phyloP scores from a whole-genome alignment of 2,113 vertebrate genomes.

The Circaetus cinerascens region DNA sequence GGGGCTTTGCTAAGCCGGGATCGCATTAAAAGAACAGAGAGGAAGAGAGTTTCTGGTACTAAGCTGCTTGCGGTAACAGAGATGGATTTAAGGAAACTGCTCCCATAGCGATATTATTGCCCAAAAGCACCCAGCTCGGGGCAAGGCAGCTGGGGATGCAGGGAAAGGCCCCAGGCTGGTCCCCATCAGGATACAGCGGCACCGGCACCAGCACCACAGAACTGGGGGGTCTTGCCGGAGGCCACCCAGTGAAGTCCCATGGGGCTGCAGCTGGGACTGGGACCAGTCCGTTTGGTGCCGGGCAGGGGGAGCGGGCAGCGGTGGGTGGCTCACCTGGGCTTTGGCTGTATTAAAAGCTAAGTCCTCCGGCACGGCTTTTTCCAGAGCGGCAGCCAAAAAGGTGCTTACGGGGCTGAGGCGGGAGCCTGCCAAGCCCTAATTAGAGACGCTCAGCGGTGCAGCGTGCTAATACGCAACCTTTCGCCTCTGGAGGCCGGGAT shows the following conservation, averaged over 20 bases:
- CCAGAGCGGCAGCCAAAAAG: conserved; percentile 48
- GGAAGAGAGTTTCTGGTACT: conserved; percentile 58
- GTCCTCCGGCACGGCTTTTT: conserved; percentile 25
- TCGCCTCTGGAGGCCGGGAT: background rate
- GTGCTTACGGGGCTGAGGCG: background rate
- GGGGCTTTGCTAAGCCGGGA: conserved; percentile 28
- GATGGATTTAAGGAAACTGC: conserved; percentile 58
- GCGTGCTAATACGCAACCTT: background rate
- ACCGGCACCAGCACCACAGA: background rate
- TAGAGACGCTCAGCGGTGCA: conserved; percentile 15
- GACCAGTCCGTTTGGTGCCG: accelerated
- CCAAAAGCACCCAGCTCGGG: background rate
- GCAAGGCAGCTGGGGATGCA: background rate
- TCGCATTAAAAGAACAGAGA: conserved; percentile 53
- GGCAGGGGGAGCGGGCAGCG: background rate
- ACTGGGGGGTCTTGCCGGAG: background rate
- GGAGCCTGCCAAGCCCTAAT: conserved; percentile 45
- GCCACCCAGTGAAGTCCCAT: accelerated
- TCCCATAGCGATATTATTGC: conserved; percentile 21
- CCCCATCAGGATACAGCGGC: background rate
- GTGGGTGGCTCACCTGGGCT: background rate
- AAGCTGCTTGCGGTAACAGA: conserved; percentile 63
- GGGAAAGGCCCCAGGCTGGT: background rate
- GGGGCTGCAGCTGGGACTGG: background rate
- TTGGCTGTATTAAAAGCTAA: conserved; percentile 37